Conservation (phyloP, 2,888 invertebrate species). For the Acronicta alni region DNA sequence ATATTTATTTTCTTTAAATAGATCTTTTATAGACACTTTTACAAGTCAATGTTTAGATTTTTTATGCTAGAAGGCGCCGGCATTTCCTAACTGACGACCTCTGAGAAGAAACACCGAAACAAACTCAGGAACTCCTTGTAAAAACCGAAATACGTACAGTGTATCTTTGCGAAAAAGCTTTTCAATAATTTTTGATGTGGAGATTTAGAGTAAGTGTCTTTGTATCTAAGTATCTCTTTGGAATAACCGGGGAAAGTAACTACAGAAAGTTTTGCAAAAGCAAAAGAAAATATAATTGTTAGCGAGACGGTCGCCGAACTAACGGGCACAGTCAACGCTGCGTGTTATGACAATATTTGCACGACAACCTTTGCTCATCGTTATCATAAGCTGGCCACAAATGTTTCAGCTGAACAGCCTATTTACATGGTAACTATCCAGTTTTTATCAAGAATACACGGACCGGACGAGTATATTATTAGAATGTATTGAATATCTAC, state of each 20-base stretch:
- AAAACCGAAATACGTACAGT: too few relatives aligned
- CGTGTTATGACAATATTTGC: conserved; percentile 52
- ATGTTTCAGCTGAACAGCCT: not conserved
- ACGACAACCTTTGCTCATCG: conserved; percentile 19
- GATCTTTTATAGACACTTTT: too few relatives aligned
- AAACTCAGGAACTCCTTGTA: too few relatives aligned
- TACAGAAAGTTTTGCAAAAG: not conserved
- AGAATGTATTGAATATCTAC: too few relatives aligned
- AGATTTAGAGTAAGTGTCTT: too few relatives aligned
- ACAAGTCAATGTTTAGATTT: too few relatives aligned
- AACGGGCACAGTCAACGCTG: conserved; percentile 13
- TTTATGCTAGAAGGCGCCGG: too few relatives aligned
- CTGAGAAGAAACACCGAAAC: too few relatives aligned
- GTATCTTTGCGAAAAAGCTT: too few relatives aligned
- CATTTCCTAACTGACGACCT: too few relatives aligned
- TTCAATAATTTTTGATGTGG: too few relatives aligned
- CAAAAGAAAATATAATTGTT: conserved; percentile 16
- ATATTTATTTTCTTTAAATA: too few relatives aligned
- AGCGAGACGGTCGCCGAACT: conserved; percentile 21
- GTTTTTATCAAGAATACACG: conserved; percentile 1
- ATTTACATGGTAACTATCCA: not conserved
- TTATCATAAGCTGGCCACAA: conserved; percentile 30
- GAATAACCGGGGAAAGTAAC: not conserved
- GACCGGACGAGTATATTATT: not conserved
- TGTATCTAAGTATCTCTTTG: not conserved